Percentiles rank a stretch among this genome's conserved stretches.
phyloP scores from a whole-genome alignment of 2,888 invertebrate genomes.

The Parapristionchus giblindavisi region DNA sequence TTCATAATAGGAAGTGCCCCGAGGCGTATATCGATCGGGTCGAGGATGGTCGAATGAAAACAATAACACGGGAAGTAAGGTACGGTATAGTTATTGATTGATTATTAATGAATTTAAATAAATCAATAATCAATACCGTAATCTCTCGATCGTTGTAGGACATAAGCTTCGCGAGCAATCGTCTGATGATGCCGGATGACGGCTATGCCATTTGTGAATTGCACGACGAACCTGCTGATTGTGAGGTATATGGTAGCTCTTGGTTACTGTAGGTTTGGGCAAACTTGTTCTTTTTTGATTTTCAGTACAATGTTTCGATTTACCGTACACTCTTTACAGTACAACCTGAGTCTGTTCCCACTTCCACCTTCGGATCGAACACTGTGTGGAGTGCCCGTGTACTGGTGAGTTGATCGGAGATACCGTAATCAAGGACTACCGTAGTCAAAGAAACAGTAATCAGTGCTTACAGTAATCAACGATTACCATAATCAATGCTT shows the following conservation, averaged over 20 bases:
- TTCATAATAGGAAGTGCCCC: conserved; percentile 23
- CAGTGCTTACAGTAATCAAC: no score
- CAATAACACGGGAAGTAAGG: conserved; percentile 16
- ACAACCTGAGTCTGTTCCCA: conserved; percentile 36
- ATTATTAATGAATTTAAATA: background rate
- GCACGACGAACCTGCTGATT: conserved; percentile 28
- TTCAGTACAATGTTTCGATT: conserved; percentile 3
- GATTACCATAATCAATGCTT: background rate
- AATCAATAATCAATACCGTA: no score
- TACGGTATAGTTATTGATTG: background rate
- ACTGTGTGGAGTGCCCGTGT: conserved; percentile 31
- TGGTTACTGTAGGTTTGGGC: background rate
- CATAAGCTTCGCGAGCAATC: conserved; percentile 32
- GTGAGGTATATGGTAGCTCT: conserved; percentile 15
- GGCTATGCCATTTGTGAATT: conserved; percentile 34
- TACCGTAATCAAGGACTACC: no score
- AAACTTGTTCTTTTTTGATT: background rate
- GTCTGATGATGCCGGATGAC: conserved; percentile 12
- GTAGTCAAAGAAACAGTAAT: no score
- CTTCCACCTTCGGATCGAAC: conserved; percentile 21
- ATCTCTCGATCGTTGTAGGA: no score
- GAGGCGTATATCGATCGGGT: conserved; percentile 30
- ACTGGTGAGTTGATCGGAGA: conserved; percentile 8
- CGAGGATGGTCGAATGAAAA: conserved; percentile 30
- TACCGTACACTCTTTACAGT: conserved; percentile 14